Evolutionary conservation across 2,797 vertebrate species (phyloP).

Genomic region (Silurus aristotelis): DNA sequence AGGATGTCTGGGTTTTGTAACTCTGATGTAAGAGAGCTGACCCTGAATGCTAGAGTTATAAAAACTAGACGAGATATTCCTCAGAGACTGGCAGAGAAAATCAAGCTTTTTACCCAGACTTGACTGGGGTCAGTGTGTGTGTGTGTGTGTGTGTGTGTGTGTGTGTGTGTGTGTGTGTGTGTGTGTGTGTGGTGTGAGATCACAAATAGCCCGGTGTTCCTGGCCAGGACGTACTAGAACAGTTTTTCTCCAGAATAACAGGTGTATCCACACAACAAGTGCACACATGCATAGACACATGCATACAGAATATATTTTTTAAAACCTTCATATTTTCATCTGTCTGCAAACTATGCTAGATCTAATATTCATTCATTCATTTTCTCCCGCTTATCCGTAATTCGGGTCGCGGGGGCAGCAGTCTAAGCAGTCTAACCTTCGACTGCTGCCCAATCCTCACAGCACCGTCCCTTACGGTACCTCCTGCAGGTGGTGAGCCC

Average conservation of each 20-base stretch:
- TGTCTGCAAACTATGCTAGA: not conserved
- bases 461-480: too few species aligned
- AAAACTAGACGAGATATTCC: slow-evolving; percentile 38
- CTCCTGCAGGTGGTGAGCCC: too few species aligned
- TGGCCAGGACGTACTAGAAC: not conserved
- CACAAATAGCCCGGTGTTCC: slow-evolving; percentile 33
- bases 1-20: slow-evolving; percentile 47
- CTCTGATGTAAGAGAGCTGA: slow-evolving; percentile 42
- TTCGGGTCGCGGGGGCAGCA: too few species aligned
- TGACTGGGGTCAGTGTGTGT: not conserved
- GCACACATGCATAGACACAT: slow-evolving; percentile 9
- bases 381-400: too few species aligned
- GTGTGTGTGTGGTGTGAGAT: not conserved
- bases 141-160: not conserved
- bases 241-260: slow-evolving; percentile 7
- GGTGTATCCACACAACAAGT: slow-evolving; percentile 37
- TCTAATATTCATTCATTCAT: too few species aligned
- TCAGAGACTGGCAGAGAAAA: slow-evolving; percentile 33
- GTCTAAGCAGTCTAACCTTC: too few species aligned
- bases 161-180: too few species aligned
- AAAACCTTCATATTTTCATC: not conserved
- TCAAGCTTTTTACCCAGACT: slow-evolving; percentile 27
- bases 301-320: not conserved
- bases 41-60: slow-evolving; percentile 39
- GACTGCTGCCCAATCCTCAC: too few species aligned